A percentile compares a stretch with the other conserved stretches of the same genome.
These are phyloP conservation scores for Periophthalmus magnuspinnatus DNA, from an alignment of 2,797 vertebrate genomes.

Conservation along the genomic window DNA sequence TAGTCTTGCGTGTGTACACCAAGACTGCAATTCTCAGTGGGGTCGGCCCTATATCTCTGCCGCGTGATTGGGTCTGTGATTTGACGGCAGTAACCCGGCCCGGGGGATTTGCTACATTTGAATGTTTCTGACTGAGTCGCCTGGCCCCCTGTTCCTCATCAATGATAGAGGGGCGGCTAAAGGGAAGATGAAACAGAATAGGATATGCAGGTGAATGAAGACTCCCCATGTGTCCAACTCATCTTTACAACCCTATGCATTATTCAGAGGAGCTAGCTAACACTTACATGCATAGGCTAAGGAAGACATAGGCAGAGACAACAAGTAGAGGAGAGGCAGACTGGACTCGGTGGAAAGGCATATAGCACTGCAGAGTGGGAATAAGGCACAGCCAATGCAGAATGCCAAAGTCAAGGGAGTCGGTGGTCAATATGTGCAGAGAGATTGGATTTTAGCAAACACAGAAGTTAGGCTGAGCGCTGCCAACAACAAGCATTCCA, in stretches of 20 bases:
- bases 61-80: constrained; percentile 66
- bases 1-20: constrained; percentile 7
- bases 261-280: constrained; percentile 51
- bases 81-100: constrained; percentile 65
- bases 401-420: neutral
- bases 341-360: constrained; percentile 2
- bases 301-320: constrained; percentile 14
- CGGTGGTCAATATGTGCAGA: neutral
- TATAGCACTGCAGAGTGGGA: neutral
- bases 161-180: constrained; percentile 61
- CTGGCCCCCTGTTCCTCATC: constrained; percentile 64
- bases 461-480: neutral
- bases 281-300: constrained; percentile 9
- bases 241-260: constrained; percentile 68
- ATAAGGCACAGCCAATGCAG: neutral
- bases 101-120: constrained; percentile 63
- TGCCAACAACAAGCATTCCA: neutral
- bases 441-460: constrained; percentile 7
- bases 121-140: constrained; percentile 59
- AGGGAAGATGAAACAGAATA: constrained; percentile 70
- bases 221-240: constrained; percentile 54
- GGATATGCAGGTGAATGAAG: constrained; percentile 65
- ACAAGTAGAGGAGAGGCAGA: constrained; percentile 10
- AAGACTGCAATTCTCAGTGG: constrained; percentile 41
- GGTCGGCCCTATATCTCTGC: constrained; percentile 58